Conservation (phyloP, 1,140 invertebrate genomes). For the Brachionus paranguensis region DNA sequence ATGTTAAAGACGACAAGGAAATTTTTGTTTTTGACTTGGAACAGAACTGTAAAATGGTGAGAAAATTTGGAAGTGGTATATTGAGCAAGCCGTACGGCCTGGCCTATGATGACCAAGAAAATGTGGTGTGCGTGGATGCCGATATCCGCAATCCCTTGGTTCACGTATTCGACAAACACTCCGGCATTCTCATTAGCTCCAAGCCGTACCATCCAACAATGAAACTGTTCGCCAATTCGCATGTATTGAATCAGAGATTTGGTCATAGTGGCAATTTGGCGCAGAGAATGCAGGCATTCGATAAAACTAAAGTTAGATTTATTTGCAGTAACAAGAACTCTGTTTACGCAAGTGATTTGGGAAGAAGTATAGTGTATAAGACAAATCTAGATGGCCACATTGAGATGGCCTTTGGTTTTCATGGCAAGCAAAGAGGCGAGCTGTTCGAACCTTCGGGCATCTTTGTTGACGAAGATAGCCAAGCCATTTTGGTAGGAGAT, state of each 20-base stretch:
- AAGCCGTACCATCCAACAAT: neutral
- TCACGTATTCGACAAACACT: neutral
- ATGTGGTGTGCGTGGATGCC: neutral
- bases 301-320: constrained; percentile 31
- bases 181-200: neutral
- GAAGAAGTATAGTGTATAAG: constrained; percentile 25
- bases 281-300: neutral
- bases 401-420: constrained; percentile 24
- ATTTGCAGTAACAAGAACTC: neutral
- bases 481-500: constrained; percentile 10
- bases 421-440: neutral
- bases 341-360: constrained; percentile 31
- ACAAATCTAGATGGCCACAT: constrained; percentile 3
- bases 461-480: constrained; percentile 6
- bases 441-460: constrained; percentile 24
- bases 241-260: constrained; percentile 4
- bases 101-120: constrained; percentile 1
- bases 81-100: constrained; percentile 1
- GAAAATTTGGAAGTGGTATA: neutral
- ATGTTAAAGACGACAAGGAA: constrained; percentile 30
- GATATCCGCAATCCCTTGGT: neutral
- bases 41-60: neutral
- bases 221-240: neutral
- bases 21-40: constrained; percentile 34
- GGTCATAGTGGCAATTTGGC: neutral